These are phyloP conservation scores for Galeopterus variegatus DNA, from an alignment of 2,113 vertebrate genomes.

Conservation along the genomic window DNA sequence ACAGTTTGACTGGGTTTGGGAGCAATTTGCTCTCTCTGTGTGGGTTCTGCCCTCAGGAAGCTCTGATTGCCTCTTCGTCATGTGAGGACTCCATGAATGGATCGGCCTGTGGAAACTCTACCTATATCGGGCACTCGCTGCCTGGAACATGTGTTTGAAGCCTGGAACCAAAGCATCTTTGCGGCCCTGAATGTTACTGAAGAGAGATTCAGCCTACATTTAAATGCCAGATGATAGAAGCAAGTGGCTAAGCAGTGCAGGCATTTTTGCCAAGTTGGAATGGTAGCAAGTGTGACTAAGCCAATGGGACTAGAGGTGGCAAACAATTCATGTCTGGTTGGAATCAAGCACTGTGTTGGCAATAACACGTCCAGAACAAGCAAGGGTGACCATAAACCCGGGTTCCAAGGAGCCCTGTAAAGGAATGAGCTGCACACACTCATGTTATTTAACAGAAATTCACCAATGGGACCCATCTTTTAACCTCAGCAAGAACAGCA, in stretches of 20 bases:
- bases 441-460: conserved; percentile 22
- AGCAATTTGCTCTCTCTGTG: neutral
- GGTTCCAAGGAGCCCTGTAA: conserved; percentile 39
- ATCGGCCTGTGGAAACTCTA: conserved; percentile 56
- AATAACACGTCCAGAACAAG: conserved; percentile 66
- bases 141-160: conserved; percentile 69
- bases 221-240: conserved; percentile 88
- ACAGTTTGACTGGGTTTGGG: neutral
- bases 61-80: neutral
- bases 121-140: conserved; percentile 70
- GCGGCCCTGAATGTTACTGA: conserved; percentile 85
- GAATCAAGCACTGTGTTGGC: conserved; percentile 71
- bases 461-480: neutral
- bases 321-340: conserved; percentile 81
- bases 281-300: conserved; percentile 67
- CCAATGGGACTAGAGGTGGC: conserved; percentile 75
- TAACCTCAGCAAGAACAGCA: conserved; percentile 27
- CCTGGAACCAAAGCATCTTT: conserved; percentile 83
- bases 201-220: conserved; percentile 83
- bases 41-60: neutral
- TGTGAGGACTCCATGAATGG: neutral
- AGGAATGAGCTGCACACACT: conserved; percentile 28
- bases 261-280: conserved; percentile 82
- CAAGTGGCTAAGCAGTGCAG: conserved; percentile 86
- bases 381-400: conserved; percentile 53